Conservation (phyloP, 2,888 invertebrate species). For the Drosophila niveifrons region DNA sequence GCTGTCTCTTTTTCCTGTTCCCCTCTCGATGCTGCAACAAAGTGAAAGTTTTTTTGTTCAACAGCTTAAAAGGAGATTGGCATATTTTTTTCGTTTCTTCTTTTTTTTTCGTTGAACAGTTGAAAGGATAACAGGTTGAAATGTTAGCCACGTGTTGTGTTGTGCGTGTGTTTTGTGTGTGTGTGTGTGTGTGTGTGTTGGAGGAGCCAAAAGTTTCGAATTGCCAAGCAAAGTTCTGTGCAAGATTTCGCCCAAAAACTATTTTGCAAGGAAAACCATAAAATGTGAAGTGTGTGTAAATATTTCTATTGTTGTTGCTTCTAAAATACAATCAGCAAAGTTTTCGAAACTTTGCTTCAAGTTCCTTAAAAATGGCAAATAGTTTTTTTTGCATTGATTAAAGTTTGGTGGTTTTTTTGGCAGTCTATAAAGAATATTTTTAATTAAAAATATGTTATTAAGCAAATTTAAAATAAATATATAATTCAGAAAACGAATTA, state of each 20-base stretch:
- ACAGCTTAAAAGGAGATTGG: slow-evolving; percentile 78
- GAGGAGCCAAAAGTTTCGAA: slow-evolving; percentile 14
- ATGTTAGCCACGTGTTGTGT: slow-evolving; percentile 32
- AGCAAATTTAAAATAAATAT: too few relatives aligned
- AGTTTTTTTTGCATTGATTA: neutral
- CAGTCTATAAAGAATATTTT: neutral
- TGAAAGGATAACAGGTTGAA: slow-evolving; percentile 57
- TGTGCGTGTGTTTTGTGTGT: neutral
- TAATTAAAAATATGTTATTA: too few relatives aligned
- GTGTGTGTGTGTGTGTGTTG: slow-evolving; percentile 5
- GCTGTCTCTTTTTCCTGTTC: neutral
- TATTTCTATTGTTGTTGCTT: slow-evolving; percentile 17
- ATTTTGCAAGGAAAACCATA: slow-evolving; percentile 25
- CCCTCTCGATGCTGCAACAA: slow-evolving; percentile 50
- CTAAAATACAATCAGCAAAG: slow-evolving; percentile 6
- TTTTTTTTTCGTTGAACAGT: neutral
- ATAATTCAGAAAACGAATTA: too few relatives aligned
- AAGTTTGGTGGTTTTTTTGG: too few relatives aligned
- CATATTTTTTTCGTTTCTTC: slow-evolving; percentile 25
- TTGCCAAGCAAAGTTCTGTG: slow-evolving; percentile 17
- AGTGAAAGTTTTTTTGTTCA: slow-evolving; percentile 71
- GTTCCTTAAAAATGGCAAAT: neutral
- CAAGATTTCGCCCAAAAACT: slow-evolving; percentile 44
- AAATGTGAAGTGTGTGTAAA: slow-evolving; percentile 26
- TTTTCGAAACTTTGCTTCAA: neutral